Evolutionary conservation across 2,888 invertebrate genomes (phyloP), one percentile per base, ranked within the genome.

Genomic region (Monoplex corrugatus): DNA sequence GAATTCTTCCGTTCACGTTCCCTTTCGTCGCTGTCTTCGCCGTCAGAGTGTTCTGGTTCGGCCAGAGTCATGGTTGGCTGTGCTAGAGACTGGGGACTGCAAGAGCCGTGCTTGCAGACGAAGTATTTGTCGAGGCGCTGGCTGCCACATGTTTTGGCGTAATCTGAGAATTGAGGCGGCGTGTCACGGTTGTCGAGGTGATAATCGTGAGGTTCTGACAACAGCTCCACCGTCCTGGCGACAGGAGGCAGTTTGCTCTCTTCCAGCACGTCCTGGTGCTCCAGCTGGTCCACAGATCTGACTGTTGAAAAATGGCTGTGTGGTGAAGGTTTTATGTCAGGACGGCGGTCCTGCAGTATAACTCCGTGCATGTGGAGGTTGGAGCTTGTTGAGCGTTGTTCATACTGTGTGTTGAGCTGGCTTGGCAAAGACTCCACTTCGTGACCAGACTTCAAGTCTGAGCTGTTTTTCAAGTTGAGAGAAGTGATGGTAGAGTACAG

Each of bases 141-240:
- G 23, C 57, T 84, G 44, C 35, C 32, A 23, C 35, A 1, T 3
- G n/a, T 50, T 23, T 2, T 19, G 57, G 28, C 8, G 43, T 68
- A 43, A 8, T n/a, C 68, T 2, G 40, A 5, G 28, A 86, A 8
- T 2, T 43, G 86, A n/a, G 32, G 13, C 0, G 63, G 16, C 43
- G 32, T 28, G 35, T 80, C 44, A 13, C n/a, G n/a, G 87, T 57
- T n/a, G 80, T 87, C 38, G 35, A 57, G 68, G 45, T 83, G 83
- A 80, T 50, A 38, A 35, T 68, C 78, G 83, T 82, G 83, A 35
- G 88, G 82, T 38, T 88, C 83, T 5, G 88, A 80, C 19, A 88
- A 19, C 35, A 88, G 83, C 68, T 88, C 88, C 88, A 88, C 88
- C 13, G 88, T 88, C 38, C 50, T 88, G 57, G 82, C 88, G 32